Evolutionary conservation across 2,888 invertebrate species (phyloP).

Genomic region (Entomobrya proxima): DNA sequence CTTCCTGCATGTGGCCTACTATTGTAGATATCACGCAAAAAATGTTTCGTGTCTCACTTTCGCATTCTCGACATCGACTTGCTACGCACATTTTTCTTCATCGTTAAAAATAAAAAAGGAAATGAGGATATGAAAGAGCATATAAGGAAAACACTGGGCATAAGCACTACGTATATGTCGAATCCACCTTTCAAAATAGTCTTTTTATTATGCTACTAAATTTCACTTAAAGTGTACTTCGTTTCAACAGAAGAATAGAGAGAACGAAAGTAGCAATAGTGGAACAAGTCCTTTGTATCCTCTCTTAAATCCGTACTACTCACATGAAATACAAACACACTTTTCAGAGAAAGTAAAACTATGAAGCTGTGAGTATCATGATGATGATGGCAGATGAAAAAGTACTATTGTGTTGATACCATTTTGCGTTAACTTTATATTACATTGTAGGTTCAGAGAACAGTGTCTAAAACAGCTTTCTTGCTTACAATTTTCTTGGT

Average conservation of each 20-base stretch:
- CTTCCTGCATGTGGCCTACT: not conserved
- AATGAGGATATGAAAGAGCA: not conserved
- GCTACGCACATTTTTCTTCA: not conserved
- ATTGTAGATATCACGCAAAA: not conserved
- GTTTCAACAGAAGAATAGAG: slow-evolving; percentile 23
- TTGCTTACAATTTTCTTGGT: not conserved
- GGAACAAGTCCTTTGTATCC: not conserved
- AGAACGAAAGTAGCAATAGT: not conserved
- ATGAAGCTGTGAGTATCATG: slow-evolving; percentile 24
- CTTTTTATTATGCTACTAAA: slow-evolving; percentile 68
- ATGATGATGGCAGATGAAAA: slow-evolving; percentile 14
- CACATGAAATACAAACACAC: slow-evolving; percentile 31
- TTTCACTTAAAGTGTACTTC: slow-evolving; percentile 62
- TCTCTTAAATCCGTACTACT: not conserved
- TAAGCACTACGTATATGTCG: too few species aligned
- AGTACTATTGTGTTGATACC: slow-evolving; percentile 47
- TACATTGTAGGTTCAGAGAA: not conserved
- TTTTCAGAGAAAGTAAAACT: not conserved
- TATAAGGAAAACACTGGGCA: too few species aligned
- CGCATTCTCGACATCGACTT: not conserved
- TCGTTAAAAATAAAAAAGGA: not conserved
- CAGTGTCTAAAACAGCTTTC: not conserved
- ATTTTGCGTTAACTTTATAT: slow-evolving; percentile 38
- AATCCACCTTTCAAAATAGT: slow-evolving; percentile 2
- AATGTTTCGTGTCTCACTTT: slow-evolving; percentile 7